phyloP scores from a whole-genome alignment of 2,797 vertebrate species.

The Cirrhinus mrigala region DNA sequence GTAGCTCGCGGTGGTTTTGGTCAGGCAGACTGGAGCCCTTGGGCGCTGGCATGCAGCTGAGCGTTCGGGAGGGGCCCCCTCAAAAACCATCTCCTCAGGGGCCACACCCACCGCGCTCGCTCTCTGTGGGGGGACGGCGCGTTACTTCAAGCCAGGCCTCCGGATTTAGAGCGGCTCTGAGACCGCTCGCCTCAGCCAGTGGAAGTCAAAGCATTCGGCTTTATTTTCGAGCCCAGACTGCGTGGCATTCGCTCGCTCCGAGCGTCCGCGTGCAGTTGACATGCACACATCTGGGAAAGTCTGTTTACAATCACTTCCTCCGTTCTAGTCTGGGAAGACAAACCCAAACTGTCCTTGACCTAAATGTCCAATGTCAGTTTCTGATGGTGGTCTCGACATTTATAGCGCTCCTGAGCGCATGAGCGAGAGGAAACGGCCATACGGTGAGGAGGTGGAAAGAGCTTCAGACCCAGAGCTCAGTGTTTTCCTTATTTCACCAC shows the following conservation, averaged over 20 bases:
- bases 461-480: constrained; percentile 25
- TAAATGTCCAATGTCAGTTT: constrained; percentile 10
- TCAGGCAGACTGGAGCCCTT: constrained; percentile 91
- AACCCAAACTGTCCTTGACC: constrained; percentile 21
- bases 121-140: constrained; percentile 82
- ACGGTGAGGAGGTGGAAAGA: constrained; percentile 52
- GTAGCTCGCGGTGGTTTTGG: constrained; percentile 85
- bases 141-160: constrained; percentile 74
- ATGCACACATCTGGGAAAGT: constrained; percentile 18
- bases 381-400: constrained; percentile 22
- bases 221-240: constrained; percentile 81
- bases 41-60: constrained; percentile 86
- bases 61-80: constrained; percentile 86
- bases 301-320: constrained; percentile 37
- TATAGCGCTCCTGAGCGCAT: constrained; percentile 16
- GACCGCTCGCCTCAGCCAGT: constrained; percentile 66
- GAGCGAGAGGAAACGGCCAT: constrained; percentile 33
- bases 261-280: constrained; percentile 1
- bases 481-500: constrained; percentile 61
- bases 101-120: constrained; percentile 85
- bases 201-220: constrained; percentile 77
- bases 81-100: constrained; percentile 84
- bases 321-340: neutral
- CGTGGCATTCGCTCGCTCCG: constrained; percentile 62
- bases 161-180: constrained; percentile 83